A percentile compares a stretch with the other conserved stretches of the same genome.
Evolutionary conservation across 2,888 invertebrate species (phyloP).

Genomic region (Meta bourneti): DNA sequence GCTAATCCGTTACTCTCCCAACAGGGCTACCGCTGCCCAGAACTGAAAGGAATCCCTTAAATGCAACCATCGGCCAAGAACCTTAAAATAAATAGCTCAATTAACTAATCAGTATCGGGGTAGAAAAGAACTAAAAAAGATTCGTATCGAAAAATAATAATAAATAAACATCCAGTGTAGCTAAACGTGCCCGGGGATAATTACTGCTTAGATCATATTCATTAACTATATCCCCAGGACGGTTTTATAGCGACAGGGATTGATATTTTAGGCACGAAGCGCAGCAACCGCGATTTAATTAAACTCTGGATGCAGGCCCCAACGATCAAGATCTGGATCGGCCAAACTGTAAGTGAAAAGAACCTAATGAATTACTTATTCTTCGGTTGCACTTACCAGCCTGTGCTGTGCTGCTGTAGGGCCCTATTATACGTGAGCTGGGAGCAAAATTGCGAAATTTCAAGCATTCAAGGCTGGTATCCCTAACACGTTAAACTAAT

Average conservation of each 20-base stretch:
- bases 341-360: constrained; percentile 43
- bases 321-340: constrained; percentile 43
- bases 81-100: too few relatives aligned
- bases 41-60: too few relatives aligned
- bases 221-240: not conserved
- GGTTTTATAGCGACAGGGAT: constrained; percentile 1
- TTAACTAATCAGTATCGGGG: too few relatives aligned
- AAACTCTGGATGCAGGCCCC: constrained; percentile 23
- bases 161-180: too few relatives aligned
- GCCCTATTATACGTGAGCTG: constrained; percentile 29
- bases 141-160: too few relatives aligned
- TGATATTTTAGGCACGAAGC: constrained; percentile 38
- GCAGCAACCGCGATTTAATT: constrained; percentile 32
- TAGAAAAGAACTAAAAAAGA: too few relatives aligned
- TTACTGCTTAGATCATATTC: too few relatives aligned
- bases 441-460: constrained; percentile 4
- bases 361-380: constrained; percentile 49
- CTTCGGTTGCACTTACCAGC: constrained; percentile 10
- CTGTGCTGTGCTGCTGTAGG: constrained; percentile 19
- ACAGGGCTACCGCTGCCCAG: too few relatives aligned
- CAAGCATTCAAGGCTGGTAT: not conserved
- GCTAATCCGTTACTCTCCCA: too few relatives aligned
- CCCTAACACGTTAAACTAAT: too few relatives aligned
- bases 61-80: too few relatives aligned
- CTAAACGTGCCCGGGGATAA: too few relatives aligned